A percentile compares a stretch with the other conserved stretches of the same genome.
phyloP scores from a whole-genome alignment of 2,888 invertebrate species.

The Tenthredo mesomela region DNA sequence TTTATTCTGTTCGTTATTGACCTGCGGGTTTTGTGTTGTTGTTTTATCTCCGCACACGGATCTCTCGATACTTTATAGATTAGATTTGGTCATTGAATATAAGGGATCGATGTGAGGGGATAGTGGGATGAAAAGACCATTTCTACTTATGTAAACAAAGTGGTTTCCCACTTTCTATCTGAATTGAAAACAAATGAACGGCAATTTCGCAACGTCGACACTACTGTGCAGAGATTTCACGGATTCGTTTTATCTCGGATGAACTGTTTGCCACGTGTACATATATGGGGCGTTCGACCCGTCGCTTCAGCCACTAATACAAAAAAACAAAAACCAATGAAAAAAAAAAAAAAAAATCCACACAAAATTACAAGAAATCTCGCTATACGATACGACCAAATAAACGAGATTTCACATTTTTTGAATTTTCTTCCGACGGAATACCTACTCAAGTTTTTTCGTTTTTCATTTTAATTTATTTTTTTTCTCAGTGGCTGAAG shows the following conservation, averaged over 20 bases:
- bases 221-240: neutral
- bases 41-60: neutral
- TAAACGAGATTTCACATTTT: too few relatives aligned
- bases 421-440: too few relatives aligned
- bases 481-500: too few relatives aligned
- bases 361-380: too few relatives aligned
- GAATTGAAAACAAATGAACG: conserved; percentile 25
- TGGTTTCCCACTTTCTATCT: conserved; percentile 12
- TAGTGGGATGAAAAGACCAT: neutral
- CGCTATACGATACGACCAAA: too few relatives aligned
- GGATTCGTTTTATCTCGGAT: neutral
- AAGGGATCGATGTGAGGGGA: neutral
- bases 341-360: too few relatives aligned
- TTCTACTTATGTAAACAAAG: neutral
- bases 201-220: neutral
- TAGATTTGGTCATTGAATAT: conserved; percentile 16
- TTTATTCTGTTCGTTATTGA: neutral
- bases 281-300: neutral
- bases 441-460: too few relatives aligned
- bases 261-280: neutral
- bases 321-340: too few relatives aligned
- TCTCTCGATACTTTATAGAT: neutral
- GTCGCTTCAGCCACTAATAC: too few relatives aligned
- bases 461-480: too few relatives aligned
- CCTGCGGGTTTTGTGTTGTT: neutral